Evolutionary conservation across 2,888 invertebrate genomes (phyloP).

Genomic region (Hydropsyche betteni): DNA sequence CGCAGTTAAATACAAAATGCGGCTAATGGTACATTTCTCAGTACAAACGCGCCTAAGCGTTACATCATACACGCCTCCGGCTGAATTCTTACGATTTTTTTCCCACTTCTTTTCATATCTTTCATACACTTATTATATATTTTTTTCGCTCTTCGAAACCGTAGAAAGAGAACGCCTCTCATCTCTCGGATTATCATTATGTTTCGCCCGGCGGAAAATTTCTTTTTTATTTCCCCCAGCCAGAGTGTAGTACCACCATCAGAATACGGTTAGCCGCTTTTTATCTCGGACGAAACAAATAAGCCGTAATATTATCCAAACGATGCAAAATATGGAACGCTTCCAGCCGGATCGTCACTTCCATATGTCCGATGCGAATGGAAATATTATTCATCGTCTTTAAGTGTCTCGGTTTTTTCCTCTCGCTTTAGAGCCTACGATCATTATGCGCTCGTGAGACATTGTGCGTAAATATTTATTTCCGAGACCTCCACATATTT

Average conservation of each 20-base stretch:
- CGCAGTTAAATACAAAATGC: too few species aligned
- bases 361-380: slow-evolving; percentile 29
- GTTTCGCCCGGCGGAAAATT: slow-evolving; percentile 28
- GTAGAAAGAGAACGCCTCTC: slow-evolving; percentile 14
- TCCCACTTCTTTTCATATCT: neutral
- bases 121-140: neutral
- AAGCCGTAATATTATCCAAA: slow-evolving; percentile 41
- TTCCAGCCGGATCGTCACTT: slow-evolving; percentile 39
- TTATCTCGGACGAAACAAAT: slow-evolving; percentile 37
- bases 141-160: slow-evolving; percentile 16
- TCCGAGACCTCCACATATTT: too few species aligned
- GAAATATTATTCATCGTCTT: slow-evolving; percentile 35
- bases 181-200: slow-evolving; percentile 27
- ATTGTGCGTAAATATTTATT: neutral
- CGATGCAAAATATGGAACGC: slow-evolving; percentile 41
- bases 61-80: slow-evolving; percentile 23
- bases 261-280: slow-evolving; percentile 39
- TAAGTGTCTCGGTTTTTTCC: slow-evolving; percentile 24
- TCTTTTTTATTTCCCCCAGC: slow-evolving; percentile 30
- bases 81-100: slow-evolving; percentile 7
- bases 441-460: too few species aligned
- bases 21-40: too few species aligned
- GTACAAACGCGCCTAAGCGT: neutral
- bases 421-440: too few species aligned
- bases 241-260: slow-evolving; percentile 31